Evolutionary conservation across 2,113 vertebrate species (phyloP).

Genomic region (Leuciscus idus): DNA sequence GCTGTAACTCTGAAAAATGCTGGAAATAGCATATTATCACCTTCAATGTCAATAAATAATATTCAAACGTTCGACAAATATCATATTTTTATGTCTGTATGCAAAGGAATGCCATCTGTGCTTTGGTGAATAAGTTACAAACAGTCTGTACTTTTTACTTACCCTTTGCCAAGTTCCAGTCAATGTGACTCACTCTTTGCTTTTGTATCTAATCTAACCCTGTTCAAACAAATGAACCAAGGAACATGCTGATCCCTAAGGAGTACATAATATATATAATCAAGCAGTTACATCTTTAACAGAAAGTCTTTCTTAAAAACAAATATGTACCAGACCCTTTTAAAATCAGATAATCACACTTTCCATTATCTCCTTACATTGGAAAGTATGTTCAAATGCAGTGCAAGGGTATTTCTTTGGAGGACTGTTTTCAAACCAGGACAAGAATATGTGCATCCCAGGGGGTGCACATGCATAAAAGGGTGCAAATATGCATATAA

Average conservation of each 20-base stretch:
- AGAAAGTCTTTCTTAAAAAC: neutral
- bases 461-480: neutral
- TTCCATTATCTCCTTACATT: neutral
- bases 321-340: conserved; percentile 1
- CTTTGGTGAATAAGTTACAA: neutral
- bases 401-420: neutral
- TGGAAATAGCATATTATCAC: neutral
- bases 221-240: conserved; percentile 15
- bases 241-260: neutral
- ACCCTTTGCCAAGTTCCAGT: neutral
- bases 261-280: neutral
- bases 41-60: neutral
- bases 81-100: neutral
- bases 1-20: neutral
- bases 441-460: neutral
- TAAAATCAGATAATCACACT: neutral
- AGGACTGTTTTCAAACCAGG: neutral
- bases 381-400: neutral
- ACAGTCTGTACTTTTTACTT: neutral
- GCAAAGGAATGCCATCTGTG: neutral
- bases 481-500: conserved; percentile 7
- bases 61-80: neutral
- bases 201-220: neutral
- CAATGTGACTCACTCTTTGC: conserved; percentile 1
- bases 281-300: neutral